A percentile compares a stretch with the other conserved stretches of the same genome.
These are phyloP conservation scores for Willowsia nigromaculata DNA, from an alignment of 2,888 invertebrate genomes.

Conservation along the genomic window DNA sequence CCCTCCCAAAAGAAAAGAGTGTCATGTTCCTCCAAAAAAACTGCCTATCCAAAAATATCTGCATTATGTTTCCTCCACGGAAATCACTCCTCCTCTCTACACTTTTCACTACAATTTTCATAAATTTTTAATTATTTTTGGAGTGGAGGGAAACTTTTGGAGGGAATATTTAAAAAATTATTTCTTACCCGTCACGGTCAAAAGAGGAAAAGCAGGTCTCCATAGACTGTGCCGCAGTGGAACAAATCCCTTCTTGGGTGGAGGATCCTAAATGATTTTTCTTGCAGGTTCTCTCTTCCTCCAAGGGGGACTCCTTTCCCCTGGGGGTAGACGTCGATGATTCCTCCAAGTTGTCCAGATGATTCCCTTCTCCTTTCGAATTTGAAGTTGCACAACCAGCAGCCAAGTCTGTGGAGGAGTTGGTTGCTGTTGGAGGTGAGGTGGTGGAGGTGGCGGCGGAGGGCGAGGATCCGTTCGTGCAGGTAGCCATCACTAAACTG, in stretches of 20 bases:
- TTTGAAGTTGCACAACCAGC: neutral
- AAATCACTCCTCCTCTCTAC: too few relatives aligned
- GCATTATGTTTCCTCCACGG: neutral
- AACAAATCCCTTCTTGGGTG: neutral
- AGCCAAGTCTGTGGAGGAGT: neutral
- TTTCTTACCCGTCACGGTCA: slow-evolving; percentile 93
- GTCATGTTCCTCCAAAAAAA: too few relatives aligned
- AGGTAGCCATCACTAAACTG: slow-evolving; percentile 49
- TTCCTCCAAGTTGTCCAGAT: neutral
- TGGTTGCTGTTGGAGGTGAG: neutral
- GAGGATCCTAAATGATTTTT: neutral
- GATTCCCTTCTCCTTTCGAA: neutral
- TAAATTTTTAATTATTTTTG: neutral
- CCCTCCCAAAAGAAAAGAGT: too few relatives aligned
- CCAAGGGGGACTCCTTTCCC: neutral
- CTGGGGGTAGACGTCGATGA: neutral
- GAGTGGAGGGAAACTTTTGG: too few relatives aligned
- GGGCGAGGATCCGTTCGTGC: slow-evolving; percentile 37
- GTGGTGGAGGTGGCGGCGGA: slow-evolving; percentile 11
- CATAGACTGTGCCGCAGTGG: slow-evolving; percentile 82
- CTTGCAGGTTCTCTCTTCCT: too few relatives aligned
- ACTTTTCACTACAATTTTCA: too few relatives aligned
- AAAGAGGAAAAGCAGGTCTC: slow-evolving; percentile 95
- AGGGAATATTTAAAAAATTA: too few relatives aligned
- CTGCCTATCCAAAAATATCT: neutral